Conservation (phyloP, 2,888 invertebrate genomes). For the Bruchidius siliquastri region DNA sequence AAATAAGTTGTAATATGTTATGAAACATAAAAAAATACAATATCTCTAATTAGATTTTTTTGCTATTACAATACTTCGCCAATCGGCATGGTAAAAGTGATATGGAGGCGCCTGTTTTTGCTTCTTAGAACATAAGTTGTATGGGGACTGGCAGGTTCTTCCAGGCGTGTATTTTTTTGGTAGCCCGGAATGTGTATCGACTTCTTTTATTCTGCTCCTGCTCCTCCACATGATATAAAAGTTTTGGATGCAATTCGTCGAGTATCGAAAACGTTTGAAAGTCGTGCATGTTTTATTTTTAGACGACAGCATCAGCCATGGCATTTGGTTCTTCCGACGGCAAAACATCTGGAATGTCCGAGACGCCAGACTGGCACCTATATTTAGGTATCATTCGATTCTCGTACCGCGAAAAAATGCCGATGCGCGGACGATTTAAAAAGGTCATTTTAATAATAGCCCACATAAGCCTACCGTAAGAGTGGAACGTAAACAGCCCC, state of each 20-base stretch:
- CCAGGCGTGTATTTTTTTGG: too few species aligned
- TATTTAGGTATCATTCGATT: not conserved
- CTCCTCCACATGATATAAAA: too few species aligned
- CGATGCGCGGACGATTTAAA: not conserved
- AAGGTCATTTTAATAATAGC: slow-evolving; percentile 12
- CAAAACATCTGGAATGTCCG: not conserved
- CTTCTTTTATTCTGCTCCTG: too few species aligned
- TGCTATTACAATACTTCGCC: too few species aligned
- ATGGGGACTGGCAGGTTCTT: too few species aligned
- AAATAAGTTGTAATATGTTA: too few species aligned
- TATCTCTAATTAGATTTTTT: too few species aligned
- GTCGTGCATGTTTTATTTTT: not conserved
- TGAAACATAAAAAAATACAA: too few species aligned
- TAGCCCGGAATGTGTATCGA: too few species aligned
- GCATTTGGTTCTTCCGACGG: not conserved
- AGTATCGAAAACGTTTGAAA: not conserved
- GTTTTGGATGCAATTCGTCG: not conserved
- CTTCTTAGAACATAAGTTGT: too few species aligned
- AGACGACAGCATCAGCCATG: not conserved
- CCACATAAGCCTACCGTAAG: slow-evolving; percentile 16
- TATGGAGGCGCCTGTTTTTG: too few species aligned
- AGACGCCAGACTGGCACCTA: not conserved
- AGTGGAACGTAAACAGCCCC: not conserved
- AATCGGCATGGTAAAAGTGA: too few species aligned
- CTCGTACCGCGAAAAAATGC: not conserved